A percentile compares a stretch with the other conserved stretches of the same genome.
Evolutionary conservation across 1,140 invertebrate species (phyloP).

Genomic region (Cyclina sinensis): DNA sequence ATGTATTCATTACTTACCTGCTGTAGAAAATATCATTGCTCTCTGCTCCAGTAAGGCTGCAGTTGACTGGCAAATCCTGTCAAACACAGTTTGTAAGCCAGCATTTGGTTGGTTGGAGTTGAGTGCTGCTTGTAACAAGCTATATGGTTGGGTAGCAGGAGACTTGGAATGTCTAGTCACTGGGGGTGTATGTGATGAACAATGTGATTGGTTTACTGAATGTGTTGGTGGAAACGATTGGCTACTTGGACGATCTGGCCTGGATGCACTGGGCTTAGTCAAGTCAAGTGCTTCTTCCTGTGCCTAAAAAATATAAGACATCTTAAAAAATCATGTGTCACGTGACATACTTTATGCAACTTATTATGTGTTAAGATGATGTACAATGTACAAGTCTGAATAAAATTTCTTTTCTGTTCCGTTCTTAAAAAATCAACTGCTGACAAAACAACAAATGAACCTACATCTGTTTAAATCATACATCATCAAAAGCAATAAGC

Average conservation of each 20-base stretch:
- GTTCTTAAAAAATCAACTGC: too few species aligned
- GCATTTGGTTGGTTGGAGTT: slow-evolving; percentile 65
- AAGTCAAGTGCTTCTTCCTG: slow-evolving; percentile 56
- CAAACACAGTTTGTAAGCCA: slow-evolving; percentile 31
- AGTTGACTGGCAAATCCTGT: slow-evolving; percentile 15
- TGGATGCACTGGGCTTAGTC: slow-evolving; percentile 21
- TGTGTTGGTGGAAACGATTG: slow-evolving; percentile 12
- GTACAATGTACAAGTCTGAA: too few species aligned
- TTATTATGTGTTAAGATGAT: too few species aligned
- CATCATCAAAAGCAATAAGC: too few species aligned
- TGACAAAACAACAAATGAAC: too few species aligned
- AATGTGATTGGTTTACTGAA: slow-evolving; percentile 23
- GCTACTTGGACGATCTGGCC: slow-evolving; percentile 5
- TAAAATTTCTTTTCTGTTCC: too few species aligned
- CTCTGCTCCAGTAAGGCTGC: slow-evolving; percentile 19
- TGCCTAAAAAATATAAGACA: background rate
- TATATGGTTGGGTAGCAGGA: slow-evolving; percentile 41
- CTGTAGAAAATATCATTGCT: background rate
- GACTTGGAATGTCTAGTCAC: slow-evolving; percentile 15
- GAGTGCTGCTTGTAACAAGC: slow-evolving; percentile 64
- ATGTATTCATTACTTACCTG: background rate
- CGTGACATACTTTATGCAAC: too few species aligned
- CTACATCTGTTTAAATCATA: too few species aligned
- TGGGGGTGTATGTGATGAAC: slow-evolving; percentile 10
- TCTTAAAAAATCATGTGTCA: too few species aligned